A percentile compares a stretch with the other conserved stretches of the same genome.
Conservation (phyloP, 2,113 vertebrate species). For the Columba livia region DNA sequence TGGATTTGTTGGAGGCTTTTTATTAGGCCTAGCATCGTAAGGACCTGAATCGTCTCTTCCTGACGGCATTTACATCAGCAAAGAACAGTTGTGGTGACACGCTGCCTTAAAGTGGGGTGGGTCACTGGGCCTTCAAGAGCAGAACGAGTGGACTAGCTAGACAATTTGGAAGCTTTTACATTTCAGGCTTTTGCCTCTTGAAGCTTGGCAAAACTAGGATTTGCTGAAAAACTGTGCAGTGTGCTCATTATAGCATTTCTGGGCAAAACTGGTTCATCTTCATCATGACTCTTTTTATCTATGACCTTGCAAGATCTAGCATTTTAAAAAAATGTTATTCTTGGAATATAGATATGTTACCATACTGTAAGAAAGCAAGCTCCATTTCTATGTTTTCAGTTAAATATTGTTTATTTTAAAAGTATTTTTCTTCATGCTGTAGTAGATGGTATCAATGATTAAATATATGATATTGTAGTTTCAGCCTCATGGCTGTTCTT, state of each 20-base stretch:
- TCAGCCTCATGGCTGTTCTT: slow-evolving; percentile 50
- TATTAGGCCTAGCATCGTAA: slow-evolving; percentile 94
- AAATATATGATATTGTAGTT: slow-evolving; percentile 43
- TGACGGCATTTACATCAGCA: neutral
- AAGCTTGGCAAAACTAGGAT: slow-evolving; percentile 72
- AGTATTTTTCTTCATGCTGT: slow-evolving; percentile 64
- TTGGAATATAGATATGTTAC: slow-evolving; percentile 47
- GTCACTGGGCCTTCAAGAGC: slow-evolving; percentile 22
- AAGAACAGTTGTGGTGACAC: neutral
- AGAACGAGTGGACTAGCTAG: slow-evolving; percentile 48
- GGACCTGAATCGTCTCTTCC: neutral
- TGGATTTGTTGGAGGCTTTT: slow-evolving; percentile 95
- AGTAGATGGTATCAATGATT: slow-evolving; percentile 40
- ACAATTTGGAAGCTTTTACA: slow-evolving; percentile 54
- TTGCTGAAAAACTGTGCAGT: slow-evolving; percentile 69
- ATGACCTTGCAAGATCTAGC: slow-evolving; percentile 66
- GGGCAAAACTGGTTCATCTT: slow-evolving; percentile 68
- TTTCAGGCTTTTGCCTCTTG: slow-evolving; percentile 71
- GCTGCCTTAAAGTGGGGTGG: neutral
- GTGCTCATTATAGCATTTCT: slow-evolving; percentile 71
- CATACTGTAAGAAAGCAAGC: slow-evolving; percentile 15
- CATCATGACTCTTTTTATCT: slow-evolving; percentile 55
- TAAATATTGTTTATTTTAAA: slow-evolving; percentile 65
- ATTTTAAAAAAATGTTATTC: slow-evolving; percentile 60
- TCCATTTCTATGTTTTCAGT: slow-evolving; percentile 24